Base-by-base conservation (phyloP, 2,888 invertebrate genomes). In the Drosophila sordidapex region DNA sequence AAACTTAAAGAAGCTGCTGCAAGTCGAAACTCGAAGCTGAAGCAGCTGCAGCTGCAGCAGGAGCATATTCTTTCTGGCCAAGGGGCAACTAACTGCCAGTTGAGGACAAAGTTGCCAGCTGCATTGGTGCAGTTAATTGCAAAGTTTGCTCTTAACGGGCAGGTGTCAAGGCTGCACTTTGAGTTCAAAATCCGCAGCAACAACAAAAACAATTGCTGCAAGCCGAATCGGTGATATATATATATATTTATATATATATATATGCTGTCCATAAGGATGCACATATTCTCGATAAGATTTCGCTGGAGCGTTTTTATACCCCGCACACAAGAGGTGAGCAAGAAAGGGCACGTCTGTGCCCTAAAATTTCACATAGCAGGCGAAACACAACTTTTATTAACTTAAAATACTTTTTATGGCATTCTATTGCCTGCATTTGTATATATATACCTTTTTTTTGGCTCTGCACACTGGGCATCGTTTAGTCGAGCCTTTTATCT, bases 111-210 rank as follows among this genome's bases (percentile, higher is more conserved):
- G 76, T 89, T 89, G 74, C 64, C 56, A 67, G 60, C 62, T 82
- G 83, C 88, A 79, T 65, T 70, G 76, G 58, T 77, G 78, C 83
- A 90, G 89, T 86, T 90, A 89, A 90, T 90, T 88, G 87, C 74
- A 77, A 78, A 79, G 77, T 70, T 88, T 72, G 53, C 77, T 67
- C 61, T 74, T 69, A 67, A 70, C 62, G 38, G 70, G 70, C 79
- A 76, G 87, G 78, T 88, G 83, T 87, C 88, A 84, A 79, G 77
- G 89, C 72, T 80, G 69, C 61, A 58, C 76, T 73, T 61, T 53
- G 60, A 64, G 79, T 64, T 68, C 74, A 66, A 33, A 64, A 69
- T 52, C 40, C 65, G 21, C 56, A 62, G 2, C 52, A 61, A 15
- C 35, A 36, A 21, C 68, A 25, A 40, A 56, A 76, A 53, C 71